Base-by-base conservation (phyloP, 2,113 vertebrate species). In the Vulpes ferrilata region DNA sequence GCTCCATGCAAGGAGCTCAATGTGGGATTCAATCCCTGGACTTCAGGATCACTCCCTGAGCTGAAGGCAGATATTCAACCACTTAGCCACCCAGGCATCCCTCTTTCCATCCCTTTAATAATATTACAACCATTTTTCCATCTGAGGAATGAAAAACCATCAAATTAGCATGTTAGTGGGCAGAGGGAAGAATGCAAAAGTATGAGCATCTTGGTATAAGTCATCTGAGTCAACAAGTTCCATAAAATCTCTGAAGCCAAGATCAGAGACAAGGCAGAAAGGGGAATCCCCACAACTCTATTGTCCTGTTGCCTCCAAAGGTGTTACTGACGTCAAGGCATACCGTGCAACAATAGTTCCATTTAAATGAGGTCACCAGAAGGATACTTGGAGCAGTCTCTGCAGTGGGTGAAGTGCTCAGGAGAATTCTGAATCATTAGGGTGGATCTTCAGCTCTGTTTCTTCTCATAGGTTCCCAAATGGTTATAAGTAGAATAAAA, bases 391-490 rank as follows among this genome's bases (percentile, higher is more conserved):
- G 9, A 97, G 59, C 48, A 94, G 90, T 83, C 96, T 79, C 97
- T 87, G 35, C 92, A 97, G 96, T 13, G 8, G 20, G 25, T 62
- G 10, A 83, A 25, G 62, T 48, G 60, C 96, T 93, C 92, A 17
- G 43, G 43, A 92, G 97, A 88, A 86, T 96, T 93, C 87, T 55
- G 19, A 23, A 79, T 89, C 92, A 59, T 95, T 90, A 97, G 57
- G 10, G 32, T 48, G 10, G 23, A 53, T 95, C 38, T 16, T 35
- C 48, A 65, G 27, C 6, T 91, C 17, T 43, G 1, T 71, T 95
- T 80, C 59, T 76, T 76, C 17, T 67, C 59, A 86, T 15, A 69
- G 25, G 2, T 43, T 94, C 94, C 88, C 90, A 93, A n/a, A 89
- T 76, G 93, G 25, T 32, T 74, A 60, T 35, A 69, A 88, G 12